Evolutionary conservation across 2,113 vertebrate genomes (phyloP), one percentile per base, ranked within the genome.

Genomic region (Sinocyclocheilus maitianheensis): DNA sequence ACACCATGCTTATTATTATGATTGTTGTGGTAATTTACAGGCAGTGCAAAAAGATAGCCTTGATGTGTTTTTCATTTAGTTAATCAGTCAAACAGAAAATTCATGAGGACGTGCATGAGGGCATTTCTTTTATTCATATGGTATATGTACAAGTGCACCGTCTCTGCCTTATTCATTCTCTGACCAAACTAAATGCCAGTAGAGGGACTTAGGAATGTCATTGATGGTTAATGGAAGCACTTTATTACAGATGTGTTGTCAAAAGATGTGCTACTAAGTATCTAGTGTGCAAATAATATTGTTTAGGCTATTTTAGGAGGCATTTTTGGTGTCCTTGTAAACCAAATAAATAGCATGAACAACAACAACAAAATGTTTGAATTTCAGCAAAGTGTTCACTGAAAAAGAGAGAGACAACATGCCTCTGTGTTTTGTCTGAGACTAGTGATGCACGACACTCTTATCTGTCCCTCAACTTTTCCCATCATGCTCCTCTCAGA

Each of bases 401-500:
- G 13, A 55, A 63, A 10, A 37, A 30, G 37, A 26, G 40, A 26
- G 55, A 71, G 40, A 20, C 62, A 58, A 20, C 48, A 55, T 78
- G 67, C 22, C 48, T 26, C 26, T 30, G 34, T 71, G n/a, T 74
- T 16, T 43, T 22, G 22, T 9, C 37, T 9, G 77, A 62, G 65
- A 40, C 69, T 20, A 62, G 69, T 72, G 20, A 72, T 43, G 18
- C 37, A 34, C 1, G 10, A 58, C 53, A 14, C 2, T 65, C 80
- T 84, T 71, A 1, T 65, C 8, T 77, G 62, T 81, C 79, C 74
- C 74, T 74, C 3, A 77, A 12, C 10, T 30, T 14, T 72, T 78
- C 60, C 24, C 26, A 65, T 51, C 55, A 22, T 67, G 62, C 63
- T 69, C 48, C 26, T 71, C 58, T 86, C 72, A 51, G 16, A 65